Percentiles rank a stretch among this genome's conserved stretches.
These are phyloP conservation scores for Proisotoma minuta DNA, from an alignment of 2,888 invertebrate species.

Conservation along the genomic window DNA sequence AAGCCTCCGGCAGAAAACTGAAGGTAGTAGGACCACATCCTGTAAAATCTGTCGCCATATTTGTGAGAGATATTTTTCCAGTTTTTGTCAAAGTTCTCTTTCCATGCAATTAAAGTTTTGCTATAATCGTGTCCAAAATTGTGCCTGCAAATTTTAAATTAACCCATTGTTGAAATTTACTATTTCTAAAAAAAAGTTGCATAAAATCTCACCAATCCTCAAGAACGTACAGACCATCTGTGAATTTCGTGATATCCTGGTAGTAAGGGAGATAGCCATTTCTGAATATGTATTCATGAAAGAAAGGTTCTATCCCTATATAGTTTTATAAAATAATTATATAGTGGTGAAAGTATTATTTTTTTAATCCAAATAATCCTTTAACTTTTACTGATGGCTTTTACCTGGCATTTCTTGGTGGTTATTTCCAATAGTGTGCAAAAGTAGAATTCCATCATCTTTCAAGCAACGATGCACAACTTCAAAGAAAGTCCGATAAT, in stretches of 20 bases:
- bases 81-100: conserved; percentile 19
- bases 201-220: conserved; percentile 32
- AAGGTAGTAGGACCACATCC: conserved; percentile 32
- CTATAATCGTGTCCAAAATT: conserved; percentile 29
- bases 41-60: conserved; percentile 27
- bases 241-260: conserved; percentile 17
- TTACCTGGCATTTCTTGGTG: conserved; percentile 24
- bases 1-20: conserved; percentile 25
- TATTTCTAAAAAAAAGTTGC: neutral
- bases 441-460: conserved; percentile 27
- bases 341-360: too few relatives aligned
- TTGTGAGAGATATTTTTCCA: conserved; percentile 22
- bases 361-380: too few relatives aligned
- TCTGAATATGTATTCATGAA: conserved; percentile 26
- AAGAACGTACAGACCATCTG: conserved; percentile 21
- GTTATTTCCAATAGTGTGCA: conserved; percentile 26
- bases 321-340: too few relatives aligned
- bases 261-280: conserved; percentile 26
- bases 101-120: conserved; percentile 25
- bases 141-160: too few relatives aligned
- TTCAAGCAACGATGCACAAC: conserved; percentile 29
- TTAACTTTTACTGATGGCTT: too few relatives aligned
- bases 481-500: conserved; percentile 9
- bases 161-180: too few relatives aligned
- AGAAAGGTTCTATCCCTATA: neutral